These are phyloP conservation scores for Digitonthophagus gazella DNA, from an alignment of 2,888 invertebrate species.

Conservation along the genomic window DNA sequence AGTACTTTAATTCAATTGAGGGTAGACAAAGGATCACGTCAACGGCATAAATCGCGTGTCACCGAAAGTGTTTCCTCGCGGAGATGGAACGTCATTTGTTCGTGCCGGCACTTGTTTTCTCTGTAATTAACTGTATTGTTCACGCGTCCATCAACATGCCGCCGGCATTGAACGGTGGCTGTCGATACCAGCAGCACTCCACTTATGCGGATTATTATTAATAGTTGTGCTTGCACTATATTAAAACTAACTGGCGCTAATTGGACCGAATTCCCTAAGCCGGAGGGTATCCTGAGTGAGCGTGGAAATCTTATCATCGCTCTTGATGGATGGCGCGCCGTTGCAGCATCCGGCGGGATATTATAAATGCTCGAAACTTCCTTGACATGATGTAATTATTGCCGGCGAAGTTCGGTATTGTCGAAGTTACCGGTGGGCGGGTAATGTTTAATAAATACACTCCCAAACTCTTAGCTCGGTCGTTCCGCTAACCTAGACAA, in stretches of 20 bases:
- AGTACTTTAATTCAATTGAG: slow-evolving; percentile 3
- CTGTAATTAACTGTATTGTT: slow-evolving; percentile 22
- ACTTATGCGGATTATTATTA: not conserved
- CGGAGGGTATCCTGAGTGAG: not conserved
- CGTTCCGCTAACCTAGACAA: not conserved
- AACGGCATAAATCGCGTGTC: slow-evolving; percentile 34
- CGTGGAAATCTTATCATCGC: not conserved
- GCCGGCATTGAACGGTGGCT: not conserved
- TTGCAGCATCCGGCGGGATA: not conserved
- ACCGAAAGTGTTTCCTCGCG: slow-evolving; percentile 31
- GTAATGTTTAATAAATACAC: not conserved
- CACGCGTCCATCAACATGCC: not conserved
- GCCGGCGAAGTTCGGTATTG: not conserved
- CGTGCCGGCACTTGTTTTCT: slow-evolving; percentile 20
- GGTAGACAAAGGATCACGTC: slow-evolving; percentile 3
- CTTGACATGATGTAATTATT: not conserved
- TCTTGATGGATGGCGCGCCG: not conserved
- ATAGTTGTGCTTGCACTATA: not conserved
- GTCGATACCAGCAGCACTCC: not conserved
- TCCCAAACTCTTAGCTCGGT: not conserved
- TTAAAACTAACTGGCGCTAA: not conserved
- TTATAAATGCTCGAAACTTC: not conserved
- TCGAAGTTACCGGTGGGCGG: not conserved
- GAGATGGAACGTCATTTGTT: slow-evolving; percentile 26
- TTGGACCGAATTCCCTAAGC: not conserved